Base-by-base conservation (phyloP, 2,888 invertebrate species). In the Eilema griseolum region DNA sequence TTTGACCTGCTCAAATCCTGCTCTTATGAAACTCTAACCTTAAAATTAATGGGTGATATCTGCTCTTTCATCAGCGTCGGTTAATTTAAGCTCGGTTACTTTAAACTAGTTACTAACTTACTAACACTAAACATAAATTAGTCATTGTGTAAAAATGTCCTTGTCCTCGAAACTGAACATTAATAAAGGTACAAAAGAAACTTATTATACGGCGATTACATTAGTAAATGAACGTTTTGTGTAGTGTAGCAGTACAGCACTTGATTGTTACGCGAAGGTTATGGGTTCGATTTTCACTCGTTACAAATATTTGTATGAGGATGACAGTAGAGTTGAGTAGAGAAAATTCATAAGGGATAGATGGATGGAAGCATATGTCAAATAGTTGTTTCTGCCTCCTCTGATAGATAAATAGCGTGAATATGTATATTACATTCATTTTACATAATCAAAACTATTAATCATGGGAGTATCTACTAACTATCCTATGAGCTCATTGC, bases 121-220 rank as follows among this genome's bases (percentile, higher is more conserved):
- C 20, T 10, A 52, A 52, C 20, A 20, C 46, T 46, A 46, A 14
- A 37, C 33, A 37, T 52, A 52, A 52, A 52, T n/a, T 52, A 52
- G 52, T n/a, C n/a, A 52, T 52, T 52, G 52, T 52, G 8, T 52
- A 52, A 37, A 37, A 52, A n/a, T 41, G 41, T 41, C 41, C 63
- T 37, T 66, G 12, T 59, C 20, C 46, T 64, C 26, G n/a, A 46
- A 41, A 64, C 16, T 24, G 26, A 52, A 10, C 14, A 57, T 57
- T 65, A n/a, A 57, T 57, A 33, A 31, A 31, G 28, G 28, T 56
- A 66, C 52, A 52, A 52, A n/a, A 52, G 52, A 52, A 52, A 52
- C 52, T 7, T 52, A 52, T 10, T 52, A 52, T 7, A n/a, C 52
- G n/a, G n/a, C n/a, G 10, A 52, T 52, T 52, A n/a, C n/a, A 52